Conservation (phyloP, 2,113 vertebrate species). For the Pluvianellus socialis region DNA sequence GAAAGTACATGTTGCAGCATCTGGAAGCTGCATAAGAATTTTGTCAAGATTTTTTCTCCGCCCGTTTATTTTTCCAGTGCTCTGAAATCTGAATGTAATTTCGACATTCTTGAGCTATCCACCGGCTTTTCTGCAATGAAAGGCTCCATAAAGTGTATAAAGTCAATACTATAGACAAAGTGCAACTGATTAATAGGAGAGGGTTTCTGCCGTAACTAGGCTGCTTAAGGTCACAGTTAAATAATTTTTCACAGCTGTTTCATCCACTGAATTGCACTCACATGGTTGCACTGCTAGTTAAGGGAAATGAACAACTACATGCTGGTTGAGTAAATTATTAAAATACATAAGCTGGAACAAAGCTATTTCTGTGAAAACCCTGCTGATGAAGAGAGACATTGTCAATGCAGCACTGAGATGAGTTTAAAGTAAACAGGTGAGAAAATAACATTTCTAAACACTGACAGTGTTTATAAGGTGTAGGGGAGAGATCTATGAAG, state of each 20-base stretch:
- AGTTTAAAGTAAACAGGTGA: not conserved
- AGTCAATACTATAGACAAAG: not conserved
- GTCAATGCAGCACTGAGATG: not conserved
- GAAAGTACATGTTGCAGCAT: not conserved
- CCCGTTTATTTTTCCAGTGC: not conserved
- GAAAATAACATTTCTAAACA: not conserved
- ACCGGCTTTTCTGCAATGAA: not conserved
- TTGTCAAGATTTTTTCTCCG: not conserved
- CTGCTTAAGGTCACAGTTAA: constrained; percentile 27
- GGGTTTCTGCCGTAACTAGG: not conserved
- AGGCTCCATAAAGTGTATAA: not conserved
- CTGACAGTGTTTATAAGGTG: not conserved
- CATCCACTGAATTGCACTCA: not conserved
- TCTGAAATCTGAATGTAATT: not conserved
- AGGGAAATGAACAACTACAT: not conserved
- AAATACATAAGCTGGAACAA: not conserved
- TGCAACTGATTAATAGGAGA: constrained; percentile 7
- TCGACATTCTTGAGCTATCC: not conserved
- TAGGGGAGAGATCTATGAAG: not conserved
- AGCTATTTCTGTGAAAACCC: not conserved
- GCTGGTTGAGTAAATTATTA: constrained; percentile 16
- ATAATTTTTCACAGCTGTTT: constrained; percentile 4
- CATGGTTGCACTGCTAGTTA: not conserved
- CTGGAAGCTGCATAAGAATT: constrained; percentile 13
- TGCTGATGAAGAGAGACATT: not conserved